These are phyloP conservation scores for Acanthornis magna DNA, from an alignment of 2,797 vertebrate genomes.

Conservation along the genomic window DNA sequence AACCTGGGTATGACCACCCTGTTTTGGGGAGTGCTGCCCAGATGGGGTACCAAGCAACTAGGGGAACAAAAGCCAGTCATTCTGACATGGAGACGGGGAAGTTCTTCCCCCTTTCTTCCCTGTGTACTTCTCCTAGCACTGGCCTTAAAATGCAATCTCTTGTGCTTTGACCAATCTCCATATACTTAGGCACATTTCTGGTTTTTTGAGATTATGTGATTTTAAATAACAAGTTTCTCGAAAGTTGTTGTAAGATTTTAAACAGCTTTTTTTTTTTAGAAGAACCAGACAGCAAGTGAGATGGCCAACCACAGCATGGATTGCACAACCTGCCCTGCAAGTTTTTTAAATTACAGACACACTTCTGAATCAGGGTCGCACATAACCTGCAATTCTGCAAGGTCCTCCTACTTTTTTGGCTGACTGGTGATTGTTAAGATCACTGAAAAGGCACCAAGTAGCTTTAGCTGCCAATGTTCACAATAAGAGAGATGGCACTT, in stretches of 20 bases:
- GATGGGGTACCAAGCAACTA: neutral
- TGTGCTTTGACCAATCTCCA: neutral
- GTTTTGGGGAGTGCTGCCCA: neutral
- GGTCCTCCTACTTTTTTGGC: neutral
- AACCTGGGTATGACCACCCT: neutral
- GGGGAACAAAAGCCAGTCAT: neutral
- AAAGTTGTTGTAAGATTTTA: neutral
- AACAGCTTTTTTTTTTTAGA: neutral
- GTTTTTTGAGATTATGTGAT: neutral
- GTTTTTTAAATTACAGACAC: conserved; percentile 32
- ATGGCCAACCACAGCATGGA: neutral
- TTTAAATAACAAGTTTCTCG: neutral
- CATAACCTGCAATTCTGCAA: neutral
- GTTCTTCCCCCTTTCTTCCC: neutral
- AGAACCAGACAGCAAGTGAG: neutral
- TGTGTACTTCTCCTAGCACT: neutral
- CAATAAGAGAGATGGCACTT: neutral
- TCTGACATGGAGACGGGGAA: neutral
- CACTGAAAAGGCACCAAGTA: neutral
- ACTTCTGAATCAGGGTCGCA: neutral
- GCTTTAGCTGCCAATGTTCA: neutral
- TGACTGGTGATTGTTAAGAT: neutral
- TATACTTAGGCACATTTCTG: accelerated
- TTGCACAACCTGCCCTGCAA: conserved; percentile 16
- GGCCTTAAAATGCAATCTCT: neutral